These are phyloP conservation scores for Cheilosia grossa DNA, from an alignment of 2,888 invertebrate genomes.

Conservation along the genomic window DNA sequence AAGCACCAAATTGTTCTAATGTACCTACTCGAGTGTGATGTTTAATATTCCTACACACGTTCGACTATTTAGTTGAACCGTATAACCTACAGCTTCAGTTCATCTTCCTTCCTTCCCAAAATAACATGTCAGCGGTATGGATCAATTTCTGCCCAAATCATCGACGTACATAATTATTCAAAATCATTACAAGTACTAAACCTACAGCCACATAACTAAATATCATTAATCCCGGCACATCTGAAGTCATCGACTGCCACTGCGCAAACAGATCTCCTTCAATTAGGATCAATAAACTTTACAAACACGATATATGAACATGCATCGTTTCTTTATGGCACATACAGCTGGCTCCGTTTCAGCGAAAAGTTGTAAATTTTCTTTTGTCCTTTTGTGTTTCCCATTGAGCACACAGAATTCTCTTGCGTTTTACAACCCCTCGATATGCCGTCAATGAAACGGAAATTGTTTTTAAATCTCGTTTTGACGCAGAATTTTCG, in stretches of 20 bases:
- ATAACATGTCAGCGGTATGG: too few species aligned
- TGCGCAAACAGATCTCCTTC: not conserved
- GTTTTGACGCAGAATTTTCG: conserved; percentile 7
- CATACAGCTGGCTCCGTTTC: not conserved
- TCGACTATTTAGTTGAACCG: too few species aligned
- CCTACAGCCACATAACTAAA: not conserved
- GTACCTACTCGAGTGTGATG: too few species aligned
- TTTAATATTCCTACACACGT: too few species aligned
- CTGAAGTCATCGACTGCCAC: conserved; percentile 4
- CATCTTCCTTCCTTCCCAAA: too few species aligned
- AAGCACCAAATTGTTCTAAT: too few species aligned
- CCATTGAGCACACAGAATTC: not conserved
- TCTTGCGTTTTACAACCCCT: conserved; percentile 9
- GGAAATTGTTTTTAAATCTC: conserved; percentile 15
- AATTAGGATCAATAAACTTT: conserved; percentile 26
- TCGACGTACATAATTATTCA: too few species aligned
- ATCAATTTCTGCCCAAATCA: too few species aligned
- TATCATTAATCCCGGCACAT: not conserved
- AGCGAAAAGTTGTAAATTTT: conserved; percentile 7
- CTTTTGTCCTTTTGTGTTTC: not conserved
- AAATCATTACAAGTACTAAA: not conserved
- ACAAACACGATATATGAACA: not conserved
- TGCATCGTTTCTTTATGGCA: conserved; percentile 1
- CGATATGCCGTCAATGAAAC: conserved; percentile 8
- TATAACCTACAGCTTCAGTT: too few species aligned